Evolutionary conservation across 2,888 invertebrate genomes (phyloP).

Genomic region (Vannuccia rotundouncinata): DNA sequence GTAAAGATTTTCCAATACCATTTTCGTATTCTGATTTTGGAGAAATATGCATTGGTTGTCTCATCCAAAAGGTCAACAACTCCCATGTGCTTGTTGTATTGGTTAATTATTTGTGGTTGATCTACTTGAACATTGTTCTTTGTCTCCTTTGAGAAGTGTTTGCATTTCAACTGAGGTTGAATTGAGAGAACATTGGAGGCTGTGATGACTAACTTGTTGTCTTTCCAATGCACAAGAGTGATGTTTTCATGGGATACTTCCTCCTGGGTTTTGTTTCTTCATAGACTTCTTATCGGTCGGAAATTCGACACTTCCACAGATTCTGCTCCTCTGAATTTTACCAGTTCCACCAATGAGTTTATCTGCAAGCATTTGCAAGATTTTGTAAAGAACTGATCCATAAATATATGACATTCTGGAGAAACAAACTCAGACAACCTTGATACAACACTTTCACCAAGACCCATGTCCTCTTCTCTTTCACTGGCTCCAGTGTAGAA

Average conservation of each 20-base stretch:
- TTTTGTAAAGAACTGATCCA: conserved; percentile 3
- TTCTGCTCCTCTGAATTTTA: neutral
- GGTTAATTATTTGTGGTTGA: conserved; percentile 3
- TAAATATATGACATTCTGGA: conserved; percentile 2
- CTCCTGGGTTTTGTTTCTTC: no score
- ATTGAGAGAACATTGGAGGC: neutral
- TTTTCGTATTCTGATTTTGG: neutral
- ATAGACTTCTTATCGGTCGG: no score
- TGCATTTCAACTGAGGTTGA: neutral
- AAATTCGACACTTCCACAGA: neutral
- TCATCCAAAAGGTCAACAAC: conserved; percentile 18
- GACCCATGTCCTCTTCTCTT: neutral
- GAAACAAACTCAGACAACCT: neutral
- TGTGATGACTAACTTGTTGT: neutral
- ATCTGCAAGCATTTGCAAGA: neutral
- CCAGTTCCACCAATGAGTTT: neutral
- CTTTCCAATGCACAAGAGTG: neutral
- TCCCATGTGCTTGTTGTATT: neutral
- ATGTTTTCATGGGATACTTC: no score
- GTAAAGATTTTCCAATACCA: conserved; percentile 39
- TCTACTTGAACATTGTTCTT: neutral
- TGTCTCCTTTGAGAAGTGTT: neutral
- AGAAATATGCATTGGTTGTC: neutral
- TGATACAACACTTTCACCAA: neutral
- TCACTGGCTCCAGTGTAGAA: neutral